phyloP scores from a whole-genome alignment of 2,113 vertebrate species.

The Oncorhynchus clarkii region DNA sequence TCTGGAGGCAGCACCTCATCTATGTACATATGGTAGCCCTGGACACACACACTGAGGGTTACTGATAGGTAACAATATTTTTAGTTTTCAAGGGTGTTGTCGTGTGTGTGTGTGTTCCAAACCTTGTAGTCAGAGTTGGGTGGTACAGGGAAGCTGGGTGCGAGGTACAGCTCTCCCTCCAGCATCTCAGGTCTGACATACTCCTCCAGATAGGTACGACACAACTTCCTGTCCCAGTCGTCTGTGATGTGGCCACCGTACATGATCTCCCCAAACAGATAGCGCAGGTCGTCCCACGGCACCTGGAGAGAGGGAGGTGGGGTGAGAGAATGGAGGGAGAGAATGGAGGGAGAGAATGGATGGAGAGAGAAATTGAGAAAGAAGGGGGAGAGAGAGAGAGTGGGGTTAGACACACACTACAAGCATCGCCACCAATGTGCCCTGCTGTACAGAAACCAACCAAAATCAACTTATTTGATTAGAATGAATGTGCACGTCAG shows the following conservation, averaged over 20 bases:
- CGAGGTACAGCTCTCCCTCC: slow-evolving; percentile 76
- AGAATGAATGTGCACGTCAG: too few species aligned
- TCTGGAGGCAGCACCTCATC: slow-evolving; percentile 75
- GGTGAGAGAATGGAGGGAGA: too few species aligned
- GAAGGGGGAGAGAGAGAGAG: too few species aligned
- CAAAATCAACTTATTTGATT: too few species aligned
- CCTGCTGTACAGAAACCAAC: too few species aligned
- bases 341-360: too few species aligned
- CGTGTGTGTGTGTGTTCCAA: slow-evolving; percentile 25
- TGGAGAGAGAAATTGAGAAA: too few species aligned
- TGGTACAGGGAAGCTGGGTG: slow-evolving; percentile 80
- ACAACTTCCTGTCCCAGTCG: slow-evolving; percentile 73
- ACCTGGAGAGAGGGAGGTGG: slow-evolving; percentile 63
- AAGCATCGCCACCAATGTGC: too few species aligned
- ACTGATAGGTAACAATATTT: too few species aligned
- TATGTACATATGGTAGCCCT: slow-evolving; percentile 71
- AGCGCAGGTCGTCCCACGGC: slow-evolving; percentile 81
- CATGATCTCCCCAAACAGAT: slow-evolving; percentile 86
- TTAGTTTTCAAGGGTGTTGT: too few species aligned
- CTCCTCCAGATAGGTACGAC: slow-evolving; percentile 81
- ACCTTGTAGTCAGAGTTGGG: slow-evolving; percentile 76
- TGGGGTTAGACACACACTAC: too few species aligned
- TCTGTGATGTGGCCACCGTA: slow-evolving; percentile 74
- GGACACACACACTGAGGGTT: background rate
- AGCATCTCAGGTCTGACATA: slow-evolving; percentile 81